These are phyloP conservation scores for Mastacembelus armatus DNA, from an alignment of 2,797 vertebrate genomes.

Conservation along the genomic window DNA sequence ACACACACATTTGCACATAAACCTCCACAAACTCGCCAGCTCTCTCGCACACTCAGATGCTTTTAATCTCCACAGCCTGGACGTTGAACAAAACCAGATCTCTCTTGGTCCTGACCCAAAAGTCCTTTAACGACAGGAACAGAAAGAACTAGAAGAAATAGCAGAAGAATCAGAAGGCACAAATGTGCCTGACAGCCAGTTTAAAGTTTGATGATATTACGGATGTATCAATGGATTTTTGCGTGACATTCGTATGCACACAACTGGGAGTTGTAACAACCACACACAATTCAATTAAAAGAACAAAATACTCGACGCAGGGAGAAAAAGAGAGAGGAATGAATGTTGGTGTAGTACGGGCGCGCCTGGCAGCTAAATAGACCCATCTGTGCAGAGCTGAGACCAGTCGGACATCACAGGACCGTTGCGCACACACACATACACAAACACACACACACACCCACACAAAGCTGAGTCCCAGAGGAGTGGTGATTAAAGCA, in stretches of 20 bases:
- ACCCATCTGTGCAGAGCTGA: slow-evolving; percentile 81
- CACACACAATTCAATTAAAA: slow-evolving; percentile 61
- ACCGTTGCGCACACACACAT: slow-evolving; percentile 60
- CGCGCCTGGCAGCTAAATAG: slow-evolving; percentile 80
- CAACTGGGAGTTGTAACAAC: slow-evolving; percentile 33
- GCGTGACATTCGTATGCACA: neutral
- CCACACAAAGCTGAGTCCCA: slow-evolving; percentile 62
- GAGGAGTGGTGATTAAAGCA: slow-evolving; percentile 80
- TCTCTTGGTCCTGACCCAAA: slow-evolving; percentile 51
- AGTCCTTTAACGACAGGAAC: slow-evolving; percentile 31
- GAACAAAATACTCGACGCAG: slow-evolving; percentile 50
- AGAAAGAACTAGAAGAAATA: neutral
- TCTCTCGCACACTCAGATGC: slow-evolving; percentile 53
- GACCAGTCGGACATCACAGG: slow-evolving; percentile 80
- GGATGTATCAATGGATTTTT: slow-evolving; percentile 15
- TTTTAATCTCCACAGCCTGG: slow-evolving; percentile 61
- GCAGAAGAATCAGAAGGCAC: neutral
- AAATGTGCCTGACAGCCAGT: slow-evolving; percentile 44
- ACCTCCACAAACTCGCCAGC: slow-evolving; percentile 29
- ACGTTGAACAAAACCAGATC: slow-evolving; percentile 48
- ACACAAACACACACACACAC: slow-evolving; percentile 47
- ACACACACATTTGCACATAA: slow-evolving; percentile 38
- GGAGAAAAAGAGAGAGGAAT: slow-evolving; percentile 51
- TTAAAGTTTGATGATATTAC: slow-evolving; percentile 40
- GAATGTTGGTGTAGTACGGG: slow-evolving; percentile 79